These are phyloP conservation scores for Diplogasteroides magnus DNA, from an alignment of 1,140 invertebrate genomes.

Conservation along the genomic window DNA sequence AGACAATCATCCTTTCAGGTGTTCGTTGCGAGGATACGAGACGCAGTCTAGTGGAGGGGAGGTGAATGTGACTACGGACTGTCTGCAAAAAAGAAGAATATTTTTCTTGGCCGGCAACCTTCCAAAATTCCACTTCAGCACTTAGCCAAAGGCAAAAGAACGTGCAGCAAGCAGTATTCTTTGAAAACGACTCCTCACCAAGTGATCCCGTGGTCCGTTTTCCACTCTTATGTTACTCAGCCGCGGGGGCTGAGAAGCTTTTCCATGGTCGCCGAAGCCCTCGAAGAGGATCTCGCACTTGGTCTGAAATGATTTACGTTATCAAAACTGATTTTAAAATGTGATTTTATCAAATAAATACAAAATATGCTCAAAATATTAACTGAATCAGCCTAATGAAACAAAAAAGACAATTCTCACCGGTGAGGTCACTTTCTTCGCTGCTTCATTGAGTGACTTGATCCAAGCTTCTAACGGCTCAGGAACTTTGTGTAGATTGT, in stretches of 20 bases:
- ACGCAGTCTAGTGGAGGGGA: slow-evolving; percentile 30
- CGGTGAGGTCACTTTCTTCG: slow-evolving; percentile 36
- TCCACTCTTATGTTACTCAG: slow-evolving; percentile 34
- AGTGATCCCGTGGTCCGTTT: slow-evolving; percentile 34
- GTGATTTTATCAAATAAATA: not conserved
- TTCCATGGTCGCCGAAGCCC: slow-evolving; percentile 35
- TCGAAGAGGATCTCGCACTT: slow-evolving; percentile 40
- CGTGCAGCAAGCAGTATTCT: no score
- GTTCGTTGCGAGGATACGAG: slow-evolving; percentile 35
- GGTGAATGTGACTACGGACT: slow-evolving; percentile 26
- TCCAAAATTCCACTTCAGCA: no score
- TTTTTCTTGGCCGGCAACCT: no score
- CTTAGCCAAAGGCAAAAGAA: no score
- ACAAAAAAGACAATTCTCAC: slow-evolving; percentile 11
- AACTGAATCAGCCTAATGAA: not conserved
- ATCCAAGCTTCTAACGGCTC: slow-evolving; percentile 35
- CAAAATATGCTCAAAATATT: not conserved
- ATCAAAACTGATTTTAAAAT: not conserved
- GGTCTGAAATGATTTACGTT: slow-evolving; percentile 26
- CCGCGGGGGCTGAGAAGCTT: slow-evolving; percentile 28
- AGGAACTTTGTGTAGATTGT: slow-evolving; percentile 33
- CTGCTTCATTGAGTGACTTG: slow-evolving; percentile 35
- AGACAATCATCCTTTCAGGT: slow-evolving; percentile 30
- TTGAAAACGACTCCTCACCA: slow-evolving; percentile 23
- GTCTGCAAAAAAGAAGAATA: slow-evolving; percentile 21